Conservation (phyloP, 2,888 invertebrate species). For the Heliothis peltigera region DNA sequence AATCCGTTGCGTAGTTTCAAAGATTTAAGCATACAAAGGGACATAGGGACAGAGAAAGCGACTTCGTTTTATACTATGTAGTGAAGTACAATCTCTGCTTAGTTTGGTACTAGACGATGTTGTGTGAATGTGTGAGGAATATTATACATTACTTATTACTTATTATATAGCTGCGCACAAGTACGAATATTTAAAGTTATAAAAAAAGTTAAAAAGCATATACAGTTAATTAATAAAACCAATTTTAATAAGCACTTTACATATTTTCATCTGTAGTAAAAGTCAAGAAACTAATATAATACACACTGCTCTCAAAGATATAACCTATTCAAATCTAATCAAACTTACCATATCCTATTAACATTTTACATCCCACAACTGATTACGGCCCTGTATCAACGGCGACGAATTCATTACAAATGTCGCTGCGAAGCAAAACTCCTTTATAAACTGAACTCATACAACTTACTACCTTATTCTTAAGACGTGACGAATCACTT, state of each 20-base stretch:
- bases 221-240: too few species aligned
- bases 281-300: slow-evolving; percentile 1
- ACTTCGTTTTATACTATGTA: too few species aligned
- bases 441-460: slow-evolving; percentile 44
- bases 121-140: too few species aligned
- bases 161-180: too few species aligned
- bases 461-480: slow-evolving; percentile 51
- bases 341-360: slow-evolving; percentile 45
- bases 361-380: slow-evolving; percentile 50
- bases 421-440: slow-evolving; percentile 59
- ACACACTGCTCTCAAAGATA: slow-evolving; percentile 11
- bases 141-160: too few species aligned
- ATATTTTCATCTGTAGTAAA: neutral
- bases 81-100: too few species aligned
- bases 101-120: too few species aligned
- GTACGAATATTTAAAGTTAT: too few species aligned
- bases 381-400: slow-evolving; percentile 61
- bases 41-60: too few species aligned
- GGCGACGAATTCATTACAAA: slow-evolving; percentile 67
- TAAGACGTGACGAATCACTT: slow-evolving; percentile 25
- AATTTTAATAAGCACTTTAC: neutral
- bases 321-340: slow-evolving; percentile 43
- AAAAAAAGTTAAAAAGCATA: too few species aligned
- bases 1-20: too few species aligned
- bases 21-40: too few species aligned